Evolutionary conservation across 2,888 invertebrate genomes (phyloP).

Genomic region (Tenthredo amoena): DNA sequence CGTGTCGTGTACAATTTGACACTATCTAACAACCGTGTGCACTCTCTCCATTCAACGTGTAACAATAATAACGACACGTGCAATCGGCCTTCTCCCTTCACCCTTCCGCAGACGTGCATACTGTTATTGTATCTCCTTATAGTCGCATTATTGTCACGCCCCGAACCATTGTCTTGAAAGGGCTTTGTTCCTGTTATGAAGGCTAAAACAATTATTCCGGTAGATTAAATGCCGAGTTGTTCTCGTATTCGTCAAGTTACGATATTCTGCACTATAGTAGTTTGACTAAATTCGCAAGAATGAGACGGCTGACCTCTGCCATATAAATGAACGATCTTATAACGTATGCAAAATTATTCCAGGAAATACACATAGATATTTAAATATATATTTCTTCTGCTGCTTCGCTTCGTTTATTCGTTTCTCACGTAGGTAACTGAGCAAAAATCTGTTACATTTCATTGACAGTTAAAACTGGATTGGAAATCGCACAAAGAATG

Average conservation of each 20-base stretch:
- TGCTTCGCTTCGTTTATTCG: too few species aligned
- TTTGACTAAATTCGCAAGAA: not conserved
- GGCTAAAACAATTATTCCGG: conserved; percentile 45
- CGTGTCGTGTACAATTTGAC: conserved; percentile 2
- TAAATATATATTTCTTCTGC: too few species aligned
- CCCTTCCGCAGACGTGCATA: not conserved
- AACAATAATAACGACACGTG: conserved; percentile 33
- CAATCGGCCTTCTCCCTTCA: not conserved
- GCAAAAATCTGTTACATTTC: too few species aligned
- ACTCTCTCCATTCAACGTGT: not conserved
- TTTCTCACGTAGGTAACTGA: too few species aligned
- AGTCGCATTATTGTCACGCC: conserved; percentile 8
- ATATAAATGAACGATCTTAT: not conserved
- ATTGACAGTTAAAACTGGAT: too few species aligned
- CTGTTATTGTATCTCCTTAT: not conserved
- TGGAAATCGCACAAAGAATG: too few species aligned
- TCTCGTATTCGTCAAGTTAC: not conserved
- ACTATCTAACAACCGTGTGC: conserved; percentile 7
- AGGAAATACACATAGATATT: too few species aligned
- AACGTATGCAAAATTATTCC: too few species aligned
- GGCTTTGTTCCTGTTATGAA: conserved; percentile 35
- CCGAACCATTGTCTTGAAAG: conserved; percentile 33
- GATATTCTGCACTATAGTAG: not conserved
- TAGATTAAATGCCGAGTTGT: conserved; percentile 17
- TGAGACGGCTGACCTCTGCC: not conserved